Conservation (phyloP, 1,140 invertebrate genomes). For the Chionoecetes opilio region DNA sequence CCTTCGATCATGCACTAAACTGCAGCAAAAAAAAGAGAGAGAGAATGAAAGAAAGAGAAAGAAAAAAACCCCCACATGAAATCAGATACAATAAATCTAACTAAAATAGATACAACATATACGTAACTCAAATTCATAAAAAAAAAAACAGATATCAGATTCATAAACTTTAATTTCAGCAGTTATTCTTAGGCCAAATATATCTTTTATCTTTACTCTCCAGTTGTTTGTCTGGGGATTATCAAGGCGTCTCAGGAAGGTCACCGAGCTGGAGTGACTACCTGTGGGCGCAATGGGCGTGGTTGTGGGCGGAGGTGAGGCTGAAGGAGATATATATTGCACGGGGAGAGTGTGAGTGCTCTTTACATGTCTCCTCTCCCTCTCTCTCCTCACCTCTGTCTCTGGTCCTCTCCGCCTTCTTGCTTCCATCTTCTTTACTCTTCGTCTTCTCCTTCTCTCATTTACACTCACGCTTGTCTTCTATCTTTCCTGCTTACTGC, state of each 20-base stretch:
- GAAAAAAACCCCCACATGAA: not conserved
- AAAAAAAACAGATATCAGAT: no score
- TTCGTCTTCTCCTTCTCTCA: not conserved
- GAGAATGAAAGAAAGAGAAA: not conserved
- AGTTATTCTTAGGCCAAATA: no score
- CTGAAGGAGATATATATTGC: not conserved
- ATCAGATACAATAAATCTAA: no score
- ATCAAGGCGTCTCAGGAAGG: no score
- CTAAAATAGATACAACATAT: no score
- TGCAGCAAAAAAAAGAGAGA: not conserved
- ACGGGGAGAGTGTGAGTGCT: not conserved
- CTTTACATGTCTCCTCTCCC: not conserved
- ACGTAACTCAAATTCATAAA: no score
- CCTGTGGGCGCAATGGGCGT: no score
- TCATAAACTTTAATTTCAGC: no score
- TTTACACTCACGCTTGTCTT: not conserved
- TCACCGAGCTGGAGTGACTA: no score
- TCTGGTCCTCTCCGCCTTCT: not conserved
- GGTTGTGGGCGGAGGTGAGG: not conserved
- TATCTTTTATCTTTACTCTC: no score
- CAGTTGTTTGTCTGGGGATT: no score
- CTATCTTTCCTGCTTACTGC: not conserved
- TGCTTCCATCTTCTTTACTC: not conserved
- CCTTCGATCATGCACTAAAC: no score
- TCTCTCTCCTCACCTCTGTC: not conserved